Base-by-base conservation (phyloP, 30 jellyfish, hydroid and myxozoan species). In the Mastigias papua region DNA sequence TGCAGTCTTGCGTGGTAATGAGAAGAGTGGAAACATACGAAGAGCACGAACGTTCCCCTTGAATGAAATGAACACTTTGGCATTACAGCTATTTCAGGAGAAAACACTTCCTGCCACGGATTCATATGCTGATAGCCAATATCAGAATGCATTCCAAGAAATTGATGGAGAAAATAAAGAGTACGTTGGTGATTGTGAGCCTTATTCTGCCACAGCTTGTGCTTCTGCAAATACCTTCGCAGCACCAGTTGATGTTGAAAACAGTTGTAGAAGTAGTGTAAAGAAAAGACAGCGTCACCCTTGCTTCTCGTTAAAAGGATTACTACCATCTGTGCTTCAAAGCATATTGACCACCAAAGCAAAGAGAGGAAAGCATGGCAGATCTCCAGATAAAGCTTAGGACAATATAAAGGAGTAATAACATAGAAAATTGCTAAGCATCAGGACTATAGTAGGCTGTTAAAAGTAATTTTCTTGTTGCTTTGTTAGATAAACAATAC, bases 141-240 rank as follows among this genome's bases (percentile, higher is more conserved):
- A 85, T 61, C 94, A 85, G 22, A 85, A 63, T 65, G 94, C 88
- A 25, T 85, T 85, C 65, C 94, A 85, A 61, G 94, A 85, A 78
- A 48, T 85, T 34, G 94, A 25, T 20, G 54, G 9, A 31, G 28
- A 20, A 28, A n/a, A 50, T 51, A 64, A 21, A 21, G 81, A 21
- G 19, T 62, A 32, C 13, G 77, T 15, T 34, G n/a, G 7, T 64
- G n/a, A 63, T 51, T 29, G 63, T 79, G 81, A 79, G 57, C 46
- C 48, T 19, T 28, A 57, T 3, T 27, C 74, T 10, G 46, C 11
- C 74, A 27, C 42, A 1, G 74, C 42, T 3, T 15, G 74, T 26
- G 22, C 74, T 42, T n/a, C 46, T 23, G 46, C 74, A 27, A 63
- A n/a, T 23, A 63, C 74, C 20, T 63, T n/a, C 74, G 19, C 35